Conservation (phyloP, 2,888 invertebrate genomes). For the Nyleta sp. region DNA sequence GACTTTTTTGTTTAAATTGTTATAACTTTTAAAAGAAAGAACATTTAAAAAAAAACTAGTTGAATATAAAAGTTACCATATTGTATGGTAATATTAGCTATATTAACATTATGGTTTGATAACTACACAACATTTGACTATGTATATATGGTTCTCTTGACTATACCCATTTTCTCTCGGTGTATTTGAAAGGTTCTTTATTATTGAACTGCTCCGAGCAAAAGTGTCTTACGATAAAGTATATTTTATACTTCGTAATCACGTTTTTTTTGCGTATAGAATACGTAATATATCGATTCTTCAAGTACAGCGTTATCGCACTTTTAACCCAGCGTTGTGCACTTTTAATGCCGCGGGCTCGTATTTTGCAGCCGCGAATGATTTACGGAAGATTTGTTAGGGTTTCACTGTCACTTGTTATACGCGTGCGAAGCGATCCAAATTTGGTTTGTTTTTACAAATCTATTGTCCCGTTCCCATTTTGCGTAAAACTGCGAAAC, state of each 20-base stretch:
- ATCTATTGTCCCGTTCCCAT: constrained; percentile 47
- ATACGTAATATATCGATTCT: constrained; percentile 37
- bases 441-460: constrained; percentile 59
- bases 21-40: too few species aligned
- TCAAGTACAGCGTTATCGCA: constrained; percentile 42
- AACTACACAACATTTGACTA: too few species aligned
- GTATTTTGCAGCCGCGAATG: constrained; percentile 48
- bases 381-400: constrained; percentile 62
- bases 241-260: neutral
- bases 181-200: too few species aligned
- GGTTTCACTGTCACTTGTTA: constrained; percentile 55
- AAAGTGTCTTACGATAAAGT: too few species aligned
- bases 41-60: too few species aligned
- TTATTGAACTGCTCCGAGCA: too few species aligned
- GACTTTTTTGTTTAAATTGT: too few species aligned
- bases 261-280: constrained; percentile 14
- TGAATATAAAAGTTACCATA: too few species aligned
- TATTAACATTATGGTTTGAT: too few species aligned
- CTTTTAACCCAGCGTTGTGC: constrained; percentile 34
- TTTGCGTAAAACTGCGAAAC: constrained; percentile 30
- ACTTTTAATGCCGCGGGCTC: constrained; percentile 47
- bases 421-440: constrained; percentile 49
- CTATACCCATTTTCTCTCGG: too few species aligned
- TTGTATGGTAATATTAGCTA: too few species aligned
- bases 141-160: too few species aligned